Evolutionary conservation across 2,888 invertebrate species (phyloP), one percentile per base, ranked within the genome.

Genomic region (Amiota mariae): DNA sequence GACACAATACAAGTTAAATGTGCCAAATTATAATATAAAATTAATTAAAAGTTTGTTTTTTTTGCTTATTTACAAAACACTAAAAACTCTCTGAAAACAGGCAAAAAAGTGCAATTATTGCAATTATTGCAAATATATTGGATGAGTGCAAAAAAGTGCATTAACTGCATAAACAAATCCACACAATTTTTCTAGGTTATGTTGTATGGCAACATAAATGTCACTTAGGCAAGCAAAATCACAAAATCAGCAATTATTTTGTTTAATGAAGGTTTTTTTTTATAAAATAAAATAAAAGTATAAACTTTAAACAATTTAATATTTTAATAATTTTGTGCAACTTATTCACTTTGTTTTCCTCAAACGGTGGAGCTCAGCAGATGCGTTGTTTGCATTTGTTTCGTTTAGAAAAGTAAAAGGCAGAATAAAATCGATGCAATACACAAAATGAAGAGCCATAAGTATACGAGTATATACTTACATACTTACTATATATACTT

Each of bases 21-120:
- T 49, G 56, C 24, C 59, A 59, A 48, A 20, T 48, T 59, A 36
- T 36, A 36, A 36, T 6, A 36, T 36, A 36, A 36, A 24, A 78
- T 68, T 51, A 71, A 57, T 72, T 57, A 63, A 57, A 70, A 59
- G 59, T 15, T 75, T 71, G 49, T 24, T 24, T 20, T 63, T 24
- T 36, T 15, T 56, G 36, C 11, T 20, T 61, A 57, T 66, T 47
- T 72, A 15, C 36, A 49, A 54, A 64, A 49, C 46, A 20, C 56
- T 46, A 56, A 64, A 64, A 72, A 56, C 59, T 59, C 24, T 18
- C 20, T 51, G 70, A 84, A 80, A 73, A 81, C 71, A 75, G 86
- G 82, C 85, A 82, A 85, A 36, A 36, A 36, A 6, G 1, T 36
- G 36, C 36, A 36, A 36, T 36, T 36, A 36, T 36, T 36, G 6